A percentile compares a stretch with the other conserved stretches of the same genome.
phyloP scores from a whole-genome alignment of 2,888 invertebrate species.

The Aleiodes leptofemur region DNA sequence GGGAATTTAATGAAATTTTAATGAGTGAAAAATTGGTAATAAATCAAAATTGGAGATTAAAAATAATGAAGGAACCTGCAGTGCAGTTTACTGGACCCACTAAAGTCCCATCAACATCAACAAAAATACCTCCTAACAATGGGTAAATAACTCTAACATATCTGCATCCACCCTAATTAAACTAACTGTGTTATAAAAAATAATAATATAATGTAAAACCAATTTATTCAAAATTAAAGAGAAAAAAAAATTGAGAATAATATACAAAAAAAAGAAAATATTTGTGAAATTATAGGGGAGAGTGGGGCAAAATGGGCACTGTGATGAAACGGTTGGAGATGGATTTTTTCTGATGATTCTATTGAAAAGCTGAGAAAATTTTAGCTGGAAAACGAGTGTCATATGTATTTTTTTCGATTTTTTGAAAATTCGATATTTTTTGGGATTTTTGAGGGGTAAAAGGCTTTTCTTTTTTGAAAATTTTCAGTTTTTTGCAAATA shows the following conservation, averaged over 20 bases:
- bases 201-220: not conserved
- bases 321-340: too few species aligned
- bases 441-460: too few species aligned
- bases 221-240: conserved; percentile 29
- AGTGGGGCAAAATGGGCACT: too few species aligned
- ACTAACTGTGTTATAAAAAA: conserved; percentile 21
- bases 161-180: conserved; percentile 52
- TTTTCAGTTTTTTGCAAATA: too few species aligned
- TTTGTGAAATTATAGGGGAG: conserved; percentile 14
- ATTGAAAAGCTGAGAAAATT: too few species aligned
- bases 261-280: conserved; percentile 26
- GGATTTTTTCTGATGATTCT: too few species aligned
- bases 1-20: conserved; percentile 50
- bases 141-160: conserved; percentile 66
- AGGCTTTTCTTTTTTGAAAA: too few species aligned
- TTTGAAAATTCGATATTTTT: too few species aligned
- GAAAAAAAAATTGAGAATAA: conserved; percentile 33
- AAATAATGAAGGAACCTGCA: conserved; percentile 65
- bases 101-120: conserved; percentile 55
- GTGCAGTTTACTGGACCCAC: conserved; percentile 61
- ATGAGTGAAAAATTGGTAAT: conserved; percentile 54
- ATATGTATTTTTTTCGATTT: too few species aligned
- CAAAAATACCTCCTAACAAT: conserved; percentile 61
- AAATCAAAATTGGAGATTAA: conserved; percentile 51
- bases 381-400: too few species aligned